These are phyloP conservation scores for Xiphorhynchus erythropygius DNA, from an alignment of 2,797 vertebrate genomes.

Conservation along the genomic window DNA sequence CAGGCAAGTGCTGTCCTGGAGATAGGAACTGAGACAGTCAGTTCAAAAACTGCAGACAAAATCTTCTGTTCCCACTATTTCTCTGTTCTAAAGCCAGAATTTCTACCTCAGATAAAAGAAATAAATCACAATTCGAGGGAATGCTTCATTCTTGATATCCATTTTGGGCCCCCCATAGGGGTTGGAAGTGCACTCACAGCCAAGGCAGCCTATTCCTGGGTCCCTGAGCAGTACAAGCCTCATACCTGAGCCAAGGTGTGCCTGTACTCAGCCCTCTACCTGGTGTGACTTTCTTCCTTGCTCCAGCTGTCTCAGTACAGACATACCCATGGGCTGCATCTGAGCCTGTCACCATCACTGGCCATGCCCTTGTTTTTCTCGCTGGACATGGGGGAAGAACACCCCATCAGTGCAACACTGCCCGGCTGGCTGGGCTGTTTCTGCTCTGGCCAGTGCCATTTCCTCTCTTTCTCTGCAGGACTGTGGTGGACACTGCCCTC, in stretches of 20 bases:
- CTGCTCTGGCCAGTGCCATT: not conserved
- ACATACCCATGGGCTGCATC: not conserved
- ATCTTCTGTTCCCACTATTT: not conserved
- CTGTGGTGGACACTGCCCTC: not conserved
- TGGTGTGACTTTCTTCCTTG: not conserved
- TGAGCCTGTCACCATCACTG: not conserved
- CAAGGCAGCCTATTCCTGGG: not conserved
- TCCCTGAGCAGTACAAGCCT: not conserved
- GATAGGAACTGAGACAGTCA: not conserved
- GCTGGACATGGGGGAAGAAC: accelerated
- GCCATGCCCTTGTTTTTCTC: not conserved
- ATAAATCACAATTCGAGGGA: not conserved
- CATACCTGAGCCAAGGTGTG: not conserved
- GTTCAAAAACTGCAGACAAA: not conserved
- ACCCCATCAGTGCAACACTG: no score
- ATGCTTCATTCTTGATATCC: not conserved
- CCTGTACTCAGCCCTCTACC: not conserved
- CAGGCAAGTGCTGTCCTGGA: not conserved
- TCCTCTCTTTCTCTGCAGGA: not conserved
- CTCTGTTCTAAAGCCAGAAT: not conserved
- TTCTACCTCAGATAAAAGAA: not conserved
- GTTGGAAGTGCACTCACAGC: accelerated
- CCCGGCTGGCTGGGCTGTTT: not conserved
- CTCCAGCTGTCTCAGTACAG: not conserved
- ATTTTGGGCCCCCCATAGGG: not conserved